Percentiles rank a stretch among this genome's conserved stretches.
phyloP scores from a whole-genome alignment of 1,140 invertebrate species.

The Chlorops oryzae region DNA sequence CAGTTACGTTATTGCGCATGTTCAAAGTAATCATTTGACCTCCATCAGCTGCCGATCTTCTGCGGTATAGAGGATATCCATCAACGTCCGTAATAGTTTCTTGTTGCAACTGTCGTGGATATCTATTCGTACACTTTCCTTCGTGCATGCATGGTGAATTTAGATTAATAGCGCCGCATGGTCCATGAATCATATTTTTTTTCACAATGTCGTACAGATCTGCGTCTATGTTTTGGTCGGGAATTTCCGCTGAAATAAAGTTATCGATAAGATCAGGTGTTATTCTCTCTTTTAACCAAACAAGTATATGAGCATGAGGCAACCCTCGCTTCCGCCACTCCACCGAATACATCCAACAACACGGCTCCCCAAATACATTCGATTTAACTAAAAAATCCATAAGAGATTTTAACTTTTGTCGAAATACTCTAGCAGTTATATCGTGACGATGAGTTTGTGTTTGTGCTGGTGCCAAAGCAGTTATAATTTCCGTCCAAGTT shows the following conservation, averaged over 20 bases:
- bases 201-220: slow-evolving; percentile 39
- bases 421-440: slow-evolving; percentile 49
- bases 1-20: too few species aligned
- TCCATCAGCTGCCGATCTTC: slow-evolving; percentile 34
- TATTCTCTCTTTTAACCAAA: slow-evolving; percentile 6
- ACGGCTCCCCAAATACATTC: slow-evolving; percentile 34
- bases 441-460: slow-evolving; percentile 35
- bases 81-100: slow-evolving; percentile 33
- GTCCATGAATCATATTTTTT: slow-evolving; percentile 54
- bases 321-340: slow-evolving; percentile 49
- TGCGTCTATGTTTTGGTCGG: slow-evolving; percentile 39
- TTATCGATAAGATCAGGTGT: too few species aligned
- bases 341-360: slow-evolving; percentile 48
- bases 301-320: slow-evolving; percentile 13
- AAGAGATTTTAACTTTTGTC: slow-evolving; percentile 49
- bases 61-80: slow-evolving; percentile 47
- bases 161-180: slow-evolving; percentile 44
- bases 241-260: too few species aligned
- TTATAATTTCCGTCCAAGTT: slow-evolving; percentile 47
- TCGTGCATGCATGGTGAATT: slow-evolving; percentile 39
- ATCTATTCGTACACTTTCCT: slow-evolving; percentile 27
- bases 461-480: slow-evolving; percentile 33
- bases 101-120: slow-evolving; percentile 18
- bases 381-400: slow-evolving; percentile 47
- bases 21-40: slow-evolving; percentile 7